A percentile compares a stretch with the other conserved stretches of the same genome.
Evolutionary conservation across 2,113 vertebrate genomes (phyloP).

Genomic region (Mormyrus lacerda): DNA sequence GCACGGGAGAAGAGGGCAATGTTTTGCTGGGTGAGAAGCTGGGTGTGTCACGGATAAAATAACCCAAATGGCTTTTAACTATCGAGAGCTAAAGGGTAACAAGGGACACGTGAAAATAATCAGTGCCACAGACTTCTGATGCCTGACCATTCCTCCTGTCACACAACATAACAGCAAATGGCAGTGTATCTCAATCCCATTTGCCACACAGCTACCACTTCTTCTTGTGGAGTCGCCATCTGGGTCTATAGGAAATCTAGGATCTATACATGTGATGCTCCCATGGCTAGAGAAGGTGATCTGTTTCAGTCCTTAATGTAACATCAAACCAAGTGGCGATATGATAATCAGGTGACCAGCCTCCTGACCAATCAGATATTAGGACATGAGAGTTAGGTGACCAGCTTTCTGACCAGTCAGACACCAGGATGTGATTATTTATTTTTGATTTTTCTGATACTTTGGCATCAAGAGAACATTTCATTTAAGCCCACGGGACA

Average conservation of each 20-base stretch:
- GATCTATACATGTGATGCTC: background rate
- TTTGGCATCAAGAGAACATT: background rate
- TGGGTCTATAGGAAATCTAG: background rate
- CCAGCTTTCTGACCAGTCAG: background rate
- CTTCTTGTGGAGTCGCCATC: background rate
- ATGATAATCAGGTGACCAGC: background rate
- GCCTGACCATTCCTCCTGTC: background rate
- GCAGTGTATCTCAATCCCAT: background rate
- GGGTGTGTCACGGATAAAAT: background rate
- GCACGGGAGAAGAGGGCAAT: background rate
- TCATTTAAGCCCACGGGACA: background rate
- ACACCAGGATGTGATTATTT: background rate
- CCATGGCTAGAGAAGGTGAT: background rate
- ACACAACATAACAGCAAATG: background rate
- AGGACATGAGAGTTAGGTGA: background rate
- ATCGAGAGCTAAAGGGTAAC: background rate
- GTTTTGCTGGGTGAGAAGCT: background rate
- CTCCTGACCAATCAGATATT: background rate
- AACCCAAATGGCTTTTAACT: background rate
- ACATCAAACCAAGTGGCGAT: background rate
- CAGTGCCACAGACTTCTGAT: background rate
- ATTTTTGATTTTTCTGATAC: background rate
- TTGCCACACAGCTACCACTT: background rate
- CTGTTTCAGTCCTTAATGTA: background rate
- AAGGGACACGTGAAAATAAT: background rate